These are phyloP conservation scores for Philopotamus ludificatus DNA, from an alignment of 1,140 invertebrate genomes.

Conservation along the genomic window DNA sequence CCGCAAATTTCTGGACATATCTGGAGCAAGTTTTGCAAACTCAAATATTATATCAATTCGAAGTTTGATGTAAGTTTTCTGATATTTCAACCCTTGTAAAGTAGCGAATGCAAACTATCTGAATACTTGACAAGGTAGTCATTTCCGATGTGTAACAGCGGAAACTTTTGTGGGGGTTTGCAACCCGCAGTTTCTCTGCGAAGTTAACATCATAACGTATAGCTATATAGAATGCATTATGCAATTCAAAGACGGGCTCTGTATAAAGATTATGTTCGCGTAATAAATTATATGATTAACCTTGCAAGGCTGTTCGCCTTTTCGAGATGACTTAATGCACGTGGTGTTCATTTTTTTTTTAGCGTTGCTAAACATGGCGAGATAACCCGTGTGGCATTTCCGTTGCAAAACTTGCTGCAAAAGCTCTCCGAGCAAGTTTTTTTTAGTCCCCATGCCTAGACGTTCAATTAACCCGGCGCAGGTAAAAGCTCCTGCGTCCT, in stretches of 20 bases:
- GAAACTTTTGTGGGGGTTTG: background rate
- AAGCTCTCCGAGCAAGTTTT: conserved; percentile 7
- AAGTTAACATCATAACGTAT: background rate
- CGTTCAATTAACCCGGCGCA: conserved; percentile 17
- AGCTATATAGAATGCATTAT: too few relatives aligned
- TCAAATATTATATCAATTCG: background rate
- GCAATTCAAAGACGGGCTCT: background rate
- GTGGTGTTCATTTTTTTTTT: too few relatives aligned
- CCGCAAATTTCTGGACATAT: too few relatives aligned
- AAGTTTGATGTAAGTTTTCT: background rate
- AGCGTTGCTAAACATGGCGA: background rate
- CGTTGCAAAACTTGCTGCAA: conserved; percentile 1
- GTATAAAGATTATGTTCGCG: background rate
- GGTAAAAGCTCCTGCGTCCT: conserved; percentile 7
- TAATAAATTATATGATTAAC: background rate
- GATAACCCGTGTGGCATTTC: conserved; percentile 23
- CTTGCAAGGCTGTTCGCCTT: background rate
- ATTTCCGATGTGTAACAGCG: background rate
- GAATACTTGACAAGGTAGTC: conserved; percentile 1
- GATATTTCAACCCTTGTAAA: conserved; percentile 6
- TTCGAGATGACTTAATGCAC: background rate
- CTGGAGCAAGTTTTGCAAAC: background rate
- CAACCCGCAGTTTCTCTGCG: background rate
- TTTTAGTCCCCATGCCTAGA: conserved; percentile 1
- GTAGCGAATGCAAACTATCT: background rate